Base-by-base conservation (phyloP, 2,797 vertebrate species). In the Pseudochromis fuscus region DNA sequence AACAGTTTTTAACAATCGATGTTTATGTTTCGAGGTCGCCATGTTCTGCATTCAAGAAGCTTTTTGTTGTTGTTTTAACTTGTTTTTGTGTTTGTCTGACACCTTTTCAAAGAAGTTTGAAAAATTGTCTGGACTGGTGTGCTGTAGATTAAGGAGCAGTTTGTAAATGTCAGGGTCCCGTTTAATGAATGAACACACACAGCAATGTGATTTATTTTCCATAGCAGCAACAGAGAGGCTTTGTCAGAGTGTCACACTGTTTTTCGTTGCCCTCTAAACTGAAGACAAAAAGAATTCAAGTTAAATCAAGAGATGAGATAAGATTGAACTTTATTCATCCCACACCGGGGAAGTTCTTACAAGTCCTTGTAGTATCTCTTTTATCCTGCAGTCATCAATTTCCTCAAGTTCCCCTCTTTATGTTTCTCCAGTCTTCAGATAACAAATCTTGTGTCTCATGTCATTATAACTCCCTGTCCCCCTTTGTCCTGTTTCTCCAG, bases 401-500 rank as follows among this genome's bases (percentile, higher is more conserved):
- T 38, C 37, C 37, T 30, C 4, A 30, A 30, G 4, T 16, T n/a
- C n/a, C n/a, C n/a, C n/a, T 27, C 7, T 21, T 30, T 7, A 15
- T 30, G 8, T 30, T 30, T 8, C 4, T 30, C 27, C 5, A 23
- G 1, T 64, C 30, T 33, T 35, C 9, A 44, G 12, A 23, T 44
- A 31, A 55, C 25, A 38, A 60, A 13, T 57, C 18, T 28, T 30
- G 24, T 21, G 21, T 46, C 5, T 19, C 1, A 6, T 59, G 46
- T 9, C n/a, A 44, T 16, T 42, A 7, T 51, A 57, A 59, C 49
- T n/a, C 59, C 5, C 10, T 25, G 21, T 61, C 45, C 23, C 24
- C 16, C 28, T 44, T 35, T 44, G 25, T 21, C 23, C 46, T 89
- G 52, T 72, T 35, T 66, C 87, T 71, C 8, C 88, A 98, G 97